Conservation (phyloP, 2,888 invertebrate genomes). For the Lepetodrilus schrolli region DNA sequence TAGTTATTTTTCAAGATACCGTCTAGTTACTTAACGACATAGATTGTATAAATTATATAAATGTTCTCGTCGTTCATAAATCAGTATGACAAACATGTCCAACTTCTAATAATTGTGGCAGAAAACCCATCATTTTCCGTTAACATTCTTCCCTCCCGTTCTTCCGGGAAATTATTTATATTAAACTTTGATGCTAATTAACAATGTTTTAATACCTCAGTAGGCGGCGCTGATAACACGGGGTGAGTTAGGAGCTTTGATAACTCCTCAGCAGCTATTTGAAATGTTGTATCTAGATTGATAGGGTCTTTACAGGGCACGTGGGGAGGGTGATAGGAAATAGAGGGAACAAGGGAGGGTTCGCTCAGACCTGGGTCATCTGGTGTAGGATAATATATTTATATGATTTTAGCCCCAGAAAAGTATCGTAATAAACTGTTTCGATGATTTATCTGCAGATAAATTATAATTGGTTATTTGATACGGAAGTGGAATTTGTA, state of each 20-base stretch:
- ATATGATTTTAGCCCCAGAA: no score
- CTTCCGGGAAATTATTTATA: slow-evolving; percentile 17
- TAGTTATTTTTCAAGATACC: no score
- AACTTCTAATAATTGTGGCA: no score
- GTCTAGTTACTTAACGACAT: no score
- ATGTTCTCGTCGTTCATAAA: no score
- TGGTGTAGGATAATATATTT: no score
- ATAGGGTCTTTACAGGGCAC: background rate
- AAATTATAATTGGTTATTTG: slow-evolving; percentile 22
- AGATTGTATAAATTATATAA: no score
- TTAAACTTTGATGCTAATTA: slow-evolving; percentile 27
- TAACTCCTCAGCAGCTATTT: slow-evolving; percentile 21
- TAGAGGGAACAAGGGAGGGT: no score
- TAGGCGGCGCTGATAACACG: slow-evolving; percentile 12
- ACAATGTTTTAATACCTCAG: slow-evolving; percentile 24
- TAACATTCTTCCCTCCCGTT: background rate
- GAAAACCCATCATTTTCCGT: no score
- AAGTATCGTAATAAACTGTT: slow-evolving; percentile 17
- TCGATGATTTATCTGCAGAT: background rate
- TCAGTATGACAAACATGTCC: no score
- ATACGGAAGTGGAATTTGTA: no score
- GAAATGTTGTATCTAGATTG: slow-evolving; percentile 5
- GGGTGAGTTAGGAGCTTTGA: slow-evolving; percentile 24
- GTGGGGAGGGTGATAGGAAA: background rate
- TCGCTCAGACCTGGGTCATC: background rate